Conservation (phyloP, 1,140 invertebrate genomes). For the Neomicropteryx cornuta region DNA sequence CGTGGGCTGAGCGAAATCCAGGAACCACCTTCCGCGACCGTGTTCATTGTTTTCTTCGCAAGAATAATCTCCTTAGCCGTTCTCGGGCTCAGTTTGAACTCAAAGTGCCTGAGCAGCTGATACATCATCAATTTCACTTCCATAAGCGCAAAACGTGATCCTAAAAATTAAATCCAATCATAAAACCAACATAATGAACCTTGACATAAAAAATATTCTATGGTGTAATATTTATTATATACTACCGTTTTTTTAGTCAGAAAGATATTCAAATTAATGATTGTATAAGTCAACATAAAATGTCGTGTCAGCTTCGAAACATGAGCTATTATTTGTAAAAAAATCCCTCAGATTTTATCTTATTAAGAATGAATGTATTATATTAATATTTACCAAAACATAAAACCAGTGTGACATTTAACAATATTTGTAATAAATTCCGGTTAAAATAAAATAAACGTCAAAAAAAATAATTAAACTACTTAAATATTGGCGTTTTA, state of each 20-base stretch:
- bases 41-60: conserved; percentile 6
- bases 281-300: conserved; percentile 1
- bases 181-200: background rate
- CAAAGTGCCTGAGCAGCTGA: conserved; percentile 14
- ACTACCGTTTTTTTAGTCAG: background rate
- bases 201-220: background rate
- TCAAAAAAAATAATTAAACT: too few relatives aligned
- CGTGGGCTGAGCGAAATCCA: too few relatives aligned
- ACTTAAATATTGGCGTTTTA: too few relatives aligned
- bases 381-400: too few relatives aligned
- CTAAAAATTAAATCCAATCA: conserved; percentile 3
- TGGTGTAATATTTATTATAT: conserved; percentile 1
- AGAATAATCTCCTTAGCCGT: conserved; percentile 7
- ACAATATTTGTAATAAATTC: too few relatives aligned
- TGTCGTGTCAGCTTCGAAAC: background rate
- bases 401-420: too few relatives aligned
- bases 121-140: conserved; percentile 42
- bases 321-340: background rate
- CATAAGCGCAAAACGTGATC: conserved; percentile 40
- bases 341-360: background rate
- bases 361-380: background rate
- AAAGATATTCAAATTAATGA: background rate
- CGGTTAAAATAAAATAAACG: too few relatives aligned
- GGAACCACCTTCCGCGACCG: conserved; percentile 9
- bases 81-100: conserved; percentile 7